Evolutionary conservation across 2,888 invertebrate species (phyloP), one percentile per base, ranked within the genome.

Genomic region (Mythimna ferrago): DNA sequence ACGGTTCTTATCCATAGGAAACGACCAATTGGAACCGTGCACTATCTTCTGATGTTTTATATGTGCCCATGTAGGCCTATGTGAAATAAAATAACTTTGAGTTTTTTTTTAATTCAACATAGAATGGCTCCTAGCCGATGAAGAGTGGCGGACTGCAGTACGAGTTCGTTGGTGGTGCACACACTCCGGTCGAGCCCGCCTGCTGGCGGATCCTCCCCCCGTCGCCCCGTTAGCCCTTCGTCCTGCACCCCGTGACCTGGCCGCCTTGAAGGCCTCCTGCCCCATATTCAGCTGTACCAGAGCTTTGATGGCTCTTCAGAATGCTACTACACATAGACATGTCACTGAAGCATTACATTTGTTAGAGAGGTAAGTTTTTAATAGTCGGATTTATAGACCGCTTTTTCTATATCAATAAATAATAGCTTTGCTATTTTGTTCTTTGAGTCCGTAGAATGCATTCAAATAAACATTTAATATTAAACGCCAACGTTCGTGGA

Each of bases 251-350:
- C 84, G 88, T 1, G 97, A 97, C 90, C 90, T 97, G 54, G 87
- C 91, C 0, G 87, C 93, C 14, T 87, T 97, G 51, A 96, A 96
- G 83, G 93, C 94, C 0, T 96, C 97, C 9, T 97, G 96, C 66
- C 93, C 97, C 0, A 87, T 95, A 65, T 95, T 94, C 88, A 96
- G 96, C 56, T 95, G 97, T 58, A 92, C 96, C 5, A 95, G 94
- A 65, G 96, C 97, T 71, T 89, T 98, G 62, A 92, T 96, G 53
- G 94, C 95, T 38, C 93, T 98, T 68, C 97, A 98, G 88, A 97
- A 97, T 88, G 97, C 97, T 0, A 97, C 97, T 0, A 95, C 97
- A 0, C 97, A 98, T 86, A 91, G 91, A 72, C 95, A 95, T 78
- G 97, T 97, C 6, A 92, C 92, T 26, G 96, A 96, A 54, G 96